Evolutionary conservation across 2,888 invertebrate genomes (phyloP).

Genomic region (Euclidia mi): DNA sequence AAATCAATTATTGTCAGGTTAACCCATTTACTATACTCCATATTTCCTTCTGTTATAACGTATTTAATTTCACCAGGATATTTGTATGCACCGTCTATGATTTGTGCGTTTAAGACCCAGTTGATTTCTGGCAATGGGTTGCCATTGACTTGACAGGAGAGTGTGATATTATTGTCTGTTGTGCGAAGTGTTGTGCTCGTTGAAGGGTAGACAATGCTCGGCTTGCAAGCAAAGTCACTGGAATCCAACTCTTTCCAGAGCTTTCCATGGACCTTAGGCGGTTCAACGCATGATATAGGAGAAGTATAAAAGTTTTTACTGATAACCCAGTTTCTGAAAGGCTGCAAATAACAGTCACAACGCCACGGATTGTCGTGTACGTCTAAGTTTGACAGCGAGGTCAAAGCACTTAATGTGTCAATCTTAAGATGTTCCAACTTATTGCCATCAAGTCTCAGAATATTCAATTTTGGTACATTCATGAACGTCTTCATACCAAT

Average conservation of each 20-base stretch:
- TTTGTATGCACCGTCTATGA: slow-evolving; percentile 88
- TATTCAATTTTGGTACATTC: slow-evolving; percentile 92
- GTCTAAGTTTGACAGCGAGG: slow-evolving; percentile 93
- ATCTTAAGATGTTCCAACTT: slow-evolving; percentile 92
- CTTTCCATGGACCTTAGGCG: slow-evolving; percentile 91
- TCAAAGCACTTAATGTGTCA: slow-evolving; percentile 91
- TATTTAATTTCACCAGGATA: slow-evolving; percentile 88
- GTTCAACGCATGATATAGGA: slow-evolving; percentile 93
- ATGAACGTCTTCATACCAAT: slow-evolving; percentile 93
- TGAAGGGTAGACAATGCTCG: slow-evolving; percentile 92
- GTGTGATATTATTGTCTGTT: slow-evolving; percentile 91
- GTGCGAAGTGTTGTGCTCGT: slow-evolving; percentile 90
- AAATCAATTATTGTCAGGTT: slow-evolving; percentile 93
- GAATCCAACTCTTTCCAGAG: slow-evolving; percentile 93
- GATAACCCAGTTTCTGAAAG: slow-evolving; percentile 94
- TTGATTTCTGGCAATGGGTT: slow-evolving; percentile 94
- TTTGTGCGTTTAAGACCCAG: slow-evolving; percentile 92
- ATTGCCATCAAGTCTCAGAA: slow-evolving; percentile 93
- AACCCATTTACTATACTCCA: slow-evolving; percentile 89
- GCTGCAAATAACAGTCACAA: slow-evolving; percentile 95
- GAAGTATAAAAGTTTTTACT: slow-evolving; percentile 93
- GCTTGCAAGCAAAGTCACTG: slow-evolving; percentile 95
- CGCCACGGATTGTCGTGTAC: slow-evolving; percentile 96
- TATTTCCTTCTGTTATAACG: slow-evolving; percentile 70
- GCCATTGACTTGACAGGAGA: slow-evolving; percentile 94